Evolutionary conservation across 2,888 invertebrate species (phyloP).

Genomic region (Diploptera punctata): DNA sequence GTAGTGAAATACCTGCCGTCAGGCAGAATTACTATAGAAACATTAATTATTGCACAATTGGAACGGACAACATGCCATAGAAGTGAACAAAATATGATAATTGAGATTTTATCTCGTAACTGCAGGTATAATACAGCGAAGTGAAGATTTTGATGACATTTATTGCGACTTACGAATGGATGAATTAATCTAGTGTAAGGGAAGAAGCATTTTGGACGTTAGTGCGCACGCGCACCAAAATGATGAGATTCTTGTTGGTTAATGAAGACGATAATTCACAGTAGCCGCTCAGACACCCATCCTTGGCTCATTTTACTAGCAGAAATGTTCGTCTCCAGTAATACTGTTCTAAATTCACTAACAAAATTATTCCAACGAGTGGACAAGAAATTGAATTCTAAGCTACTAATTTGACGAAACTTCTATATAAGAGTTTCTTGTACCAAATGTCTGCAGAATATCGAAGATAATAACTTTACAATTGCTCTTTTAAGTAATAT

Average conservation of each 20-base stretch:
- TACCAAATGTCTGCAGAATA: too few species aligned
- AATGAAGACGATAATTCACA: slow-evolving; percentile 13
- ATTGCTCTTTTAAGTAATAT: too few species aligned
- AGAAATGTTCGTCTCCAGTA: too few species aligned
- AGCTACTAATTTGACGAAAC: neutral
- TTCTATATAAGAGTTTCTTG: neutral
- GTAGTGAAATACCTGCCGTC: too few species aligned
- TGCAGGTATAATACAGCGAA: slow-evolving; percentile 6
- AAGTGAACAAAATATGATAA: too few species aligned
- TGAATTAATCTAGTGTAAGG: slow-evolving; percentile 11
- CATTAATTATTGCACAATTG: too few species aligned
- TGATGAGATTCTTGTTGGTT: neutral
- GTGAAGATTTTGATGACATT: slow-evolving; percentile 21
- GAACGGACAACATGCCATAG: too few species aligned
- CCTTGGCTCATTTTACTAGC: too few species aligned
- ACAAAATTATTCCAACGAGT: neutral
- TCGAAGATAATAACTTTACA: too few species aligned
- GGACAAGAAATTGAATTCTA: neutral
- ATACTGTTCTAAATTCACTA: too few species aligned
- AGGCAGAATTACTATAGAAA: too few species aligned
- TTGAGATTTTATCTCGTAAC: too few species aligned
- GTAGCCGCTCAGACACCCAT: neutral
- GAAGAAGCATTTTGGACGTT: neutral
- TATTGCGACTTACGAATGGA: slow-evolving; percentile 28
- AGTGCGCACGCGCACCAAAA: neutral